Evolutionary conservation across 2,888 invertebrate species (phyloP), one percentile per base, ranked within the genome.

Genomic region (Eulithis prunata): DNA sequence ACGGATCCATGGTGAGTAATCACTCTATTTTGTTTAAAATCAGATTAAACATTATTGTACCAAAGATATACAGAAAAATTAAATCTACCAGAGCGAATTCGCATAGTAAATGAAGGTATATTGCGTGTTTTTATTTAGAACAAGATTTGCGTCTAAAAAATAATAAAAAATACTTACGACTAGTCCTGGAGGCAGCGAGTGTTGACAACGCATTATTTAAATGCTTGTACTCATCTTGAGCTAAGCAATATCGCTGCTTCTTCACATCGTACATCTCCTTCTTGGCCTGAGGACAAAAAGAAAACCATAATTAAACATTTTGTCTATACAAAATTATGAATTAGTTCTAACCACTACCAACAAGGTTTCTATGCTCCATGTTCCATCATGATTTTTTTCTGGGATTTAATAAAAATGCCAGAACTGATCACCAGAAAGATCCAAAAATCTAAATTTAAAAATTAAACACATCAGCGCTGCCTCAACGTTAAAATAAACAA

Each of bases 211-310:
- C 96, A 86, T 97, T 97, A 91, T 97, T 98, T 69, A 99, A 95
- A 87, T 98, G 97, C 85, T 98, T 97, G 93, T 98, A 99, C 91
- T 99, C 99, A 90, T 99, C 98, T 91, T 99, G 98, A 62, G 99
- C 99, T 79, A 99, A 94, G 82, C 96, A 96, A 78, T 99, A 93
- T 84, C 99, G 95, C 93, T 99, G 98, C 84, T 98, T 97, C 91
- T 99, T 99, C 73, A 99, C 96, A 91, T 98, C 97, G 93, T 96
- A 97, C 89, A 99, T 98, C 94, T 99, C 99, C 88, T 98, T 97
- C 93, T 99, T 99, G 78, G 98, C 98, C 97, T 98, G 94, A 14
- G 86, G 76, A 89, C 83, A 88, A 88, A 28, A 7, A 73, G 62
- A 76, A 66, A 72, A 68, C 21, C 3, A 3, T 3, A 13, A 49